Percentiles rank a stretch among this genome's conserved stretches.
Evolutionary conservation across 2,888 invertebrate species (phyloP).

Genomic region (Chydorus sphaericus): DNA sequence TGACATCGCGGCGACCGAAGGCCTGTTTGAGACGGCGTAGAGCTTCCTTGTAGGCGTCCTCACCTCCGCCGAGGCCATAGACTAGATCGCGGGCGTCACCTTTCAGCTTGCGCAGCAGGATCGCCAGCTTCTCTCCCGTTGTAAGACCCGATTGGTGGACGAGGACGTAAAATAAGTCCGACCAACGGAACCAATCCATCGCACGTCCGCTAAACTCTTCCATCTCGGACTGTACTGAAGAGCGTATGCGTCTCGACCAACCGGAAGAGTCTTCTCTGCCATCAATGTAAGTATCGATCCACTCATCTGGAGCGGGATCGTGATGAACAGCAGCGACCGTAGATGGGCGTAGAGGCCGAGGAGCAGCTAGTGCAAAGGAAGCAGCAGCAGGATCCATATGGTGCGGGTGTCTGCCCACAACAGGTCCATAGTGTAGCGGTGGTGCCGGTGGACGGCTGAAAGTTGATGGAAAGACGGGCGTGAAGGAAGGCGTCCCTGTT

Average conservation of each 20-base stretch:
- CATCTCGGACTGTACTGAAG: too few species aligned
- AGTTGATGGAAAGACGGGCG: too few species aligned
- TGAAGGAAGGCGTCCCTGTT: too few species aligned
- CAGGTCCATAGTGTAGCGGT: too few species aligned
- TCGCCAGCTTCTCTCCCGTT: constrained; percentile 7
- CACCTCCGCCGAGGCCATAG: constrained; percentile 7
- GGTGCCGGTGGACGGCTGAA: too few species aligned
- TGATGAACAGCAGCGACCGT: too few species aligned
- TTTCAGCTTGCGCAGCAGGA: neutral
- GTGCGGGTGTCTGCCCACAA: too few species aligned
- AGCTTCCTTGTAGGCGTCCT: constrained; percentile 2
- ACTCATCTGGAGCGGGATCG: constrained; percentile 3
- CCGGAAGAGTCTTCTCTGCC: too few species aligned
- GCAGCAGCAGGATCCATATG: too few species aligned
- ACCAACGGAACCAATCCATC: constrained; percentile 9
- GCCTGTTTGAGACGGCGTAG: neutral
- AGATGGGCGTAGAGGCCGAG: too few species aligned
- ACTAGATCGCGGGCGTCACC: constrained; percentile 3
- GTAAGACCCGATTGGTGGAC: neutral
- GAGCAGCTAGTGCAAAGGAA: too few species aligned
- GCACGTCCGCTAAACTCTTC: neutral
- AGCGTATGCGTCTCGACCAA: too few species aligned
- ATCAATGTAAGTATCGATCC: neutral
- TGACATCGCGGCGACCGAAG: constrained; percentile 6
- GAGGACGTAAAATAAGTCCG: neutral